These are phyloP conservation scores for Atta texana DNA, from an alignment of 1,140 invertebrate species.

Conservation along the genomic window DNA sequence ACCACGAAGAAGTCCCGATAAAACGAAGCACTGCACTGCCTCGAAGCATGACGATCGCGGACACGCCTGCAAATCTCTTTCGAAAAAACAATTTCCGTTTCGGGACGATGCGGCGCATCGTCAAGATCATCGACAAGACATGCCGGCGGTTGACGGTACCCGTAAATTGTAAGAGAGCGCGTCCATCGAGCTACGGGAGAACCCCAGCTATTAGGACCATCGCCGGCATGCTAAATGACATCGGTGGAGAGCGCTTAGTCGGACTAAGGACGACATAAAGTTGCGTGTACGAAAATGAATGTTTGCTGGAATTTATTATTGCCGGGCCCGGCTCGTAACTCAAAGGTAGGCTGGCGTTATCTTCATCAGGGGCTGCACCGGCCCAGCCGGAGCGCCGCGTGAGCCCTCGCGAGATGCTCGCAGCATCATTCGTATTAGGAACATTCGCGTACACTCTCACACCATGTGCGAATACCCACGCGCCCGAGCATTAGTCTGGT, in stretches of 20 bases:
- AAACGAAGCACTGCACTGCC: slow-evolving; percentile 4
- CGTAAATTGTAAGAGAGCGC: slow-evolving; percentile 77
- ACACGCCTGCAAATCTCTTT: not conserved
- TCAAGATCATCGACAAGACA: slow-evolving; percentile 63
- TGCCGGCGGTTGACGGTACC: slow-evolving; percentile 66
- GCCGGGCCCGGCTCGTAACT: slow-evolving; percentile 83
- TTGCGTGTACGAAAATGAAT: slow-evolving; percentile 86
- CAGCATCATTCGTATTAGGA: slow-evolving; percentile 72
- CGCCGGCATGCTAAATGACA: slow-evolving; percentile 85
- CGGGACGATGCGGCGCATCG: slow-evolving; percentile 34
- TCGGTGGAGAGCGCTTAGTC: slow-evolving; percentile 83
- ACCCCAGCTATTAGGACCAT: slow-evolving; percentile 83
- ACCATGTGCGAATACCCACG: slow-evolving; percentile 29
- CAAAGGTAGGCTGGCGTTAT: slow-evolving; percentile 85
- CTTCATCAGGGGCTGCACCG: slow-evolving; percentile 84
- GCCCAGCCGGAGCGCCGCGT: slow-evolving; percentile 65
- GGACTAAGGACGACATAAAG: slow-evolving; percentile 85
- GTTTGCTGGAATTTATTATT: slow-evolving; percentile 86
- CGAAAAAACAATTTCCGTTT: slow-evolving; percentile 22
- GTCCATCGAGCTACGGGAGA: slow-evolving; percentile 76
- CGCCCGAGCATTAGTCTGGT: slow-evolving; percentile 49
- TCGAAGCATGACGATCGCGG: not conserved
- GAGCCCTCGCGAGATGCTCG: slow-evolving; percentile 69
- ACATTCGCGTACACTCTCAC: slow-evolving; percentile 51
- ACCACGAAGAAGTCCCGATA: not conserved